Conservation (phyloP, 2,797 vertebrate genomes). For the Cygnus olor region DNA sequence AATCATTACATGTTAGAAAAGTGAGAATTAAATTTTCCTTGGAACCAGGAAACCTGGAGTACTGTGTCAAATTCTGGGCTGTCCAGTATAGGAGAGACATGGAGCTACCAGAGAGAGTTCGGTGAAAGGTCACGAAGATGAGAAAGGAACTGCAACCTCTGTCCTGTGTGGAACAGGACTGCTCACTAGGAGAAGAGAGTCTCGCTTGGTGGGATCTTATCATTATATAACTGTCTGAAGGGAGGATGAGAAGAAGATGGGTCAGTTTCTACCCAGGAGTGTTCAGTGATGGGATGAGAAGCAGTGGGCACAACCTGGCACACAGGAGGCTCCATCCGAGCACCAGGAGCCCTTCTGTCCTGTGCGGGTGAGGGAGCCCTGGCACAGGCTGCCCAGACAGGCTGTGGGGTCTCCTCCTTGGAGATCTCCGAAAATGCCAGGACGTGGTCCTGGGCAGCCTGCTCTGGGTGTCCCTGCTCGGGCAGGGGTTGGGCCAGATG, state of each 20-base stretch:
- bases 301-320: not conserved
- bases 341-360: not conserved
- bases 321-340: not conserved
- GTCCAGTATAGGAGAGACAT: not conserved
- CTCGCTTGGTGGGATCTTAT: not conserved
- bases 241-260: not conserved
- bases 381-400: not conserved
- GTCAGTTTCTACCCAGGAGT: not conserved
- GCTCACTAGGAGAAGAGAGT: not conserved
- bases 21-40: not conserved
- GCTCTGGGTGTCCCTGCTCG: not conserved
- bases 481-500: not conserved
- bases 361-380: not conserved
- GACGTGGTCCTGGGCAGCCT: not conserved
- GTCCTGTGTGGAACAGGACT: not conserved
- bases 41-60: not conserved
- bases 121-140: not conserved
- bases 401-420: not conserved
- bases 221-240: not conserved
- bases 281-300: not conserved
- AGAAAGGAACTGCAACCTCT: not conserved
- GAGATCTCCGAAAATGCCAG: not conserved
- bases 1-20: not conserved
- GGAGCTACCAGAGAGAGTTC: not conserved
- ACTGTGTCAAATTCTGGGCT: not conserved